Conservation (phyloP, 2,797 vertebrate species). For the Sphenopsis melanotis region DNA sequence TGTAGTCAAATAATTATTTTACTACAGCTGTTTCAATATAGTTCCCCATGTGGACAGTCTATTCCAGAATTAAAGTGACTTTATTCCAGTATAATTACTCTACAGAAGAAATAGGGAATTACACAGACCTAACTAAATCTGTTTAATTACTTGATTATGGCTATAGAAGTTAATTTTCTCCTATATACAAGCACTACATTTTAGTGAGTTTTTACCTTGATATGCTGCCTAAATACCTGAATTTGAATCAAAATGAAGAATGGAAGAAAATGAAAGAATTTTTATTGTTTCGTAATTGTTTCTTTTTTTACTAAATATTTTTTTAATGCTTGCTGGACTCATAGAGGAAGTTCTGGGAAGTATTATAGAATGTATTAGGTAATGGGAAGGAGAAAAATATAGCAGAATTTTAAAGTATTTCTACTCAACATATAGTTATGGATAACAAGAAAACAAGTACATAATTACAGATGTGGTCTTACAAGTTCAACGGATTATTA, state of each 20-base stretch:
- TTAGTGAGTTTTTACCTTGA: background rate
- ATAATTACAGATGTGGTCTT: background rate
- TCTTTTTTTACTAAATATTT: background rate
- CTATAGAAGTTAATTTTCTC: background rate
- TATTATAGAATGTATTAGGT: background rate
- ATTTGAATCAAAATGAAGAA: background rate
- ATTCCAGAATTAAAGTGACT: slow-evolving; percentile 13
- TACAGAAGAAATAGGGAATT: background rate
- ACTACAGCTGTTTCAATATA: slow-evolving; percentile 27
- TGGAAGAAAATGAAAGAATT: background rate
- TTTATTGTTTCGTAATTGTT: background rate
- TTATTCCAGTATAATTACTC: slow-evolving; percentile 27
- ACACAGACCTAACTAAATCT: background rate
- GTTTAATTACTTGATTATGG: slow-evolving; percentile 11
- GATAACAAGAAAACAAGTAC: background rate
- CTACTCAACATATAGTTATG: background rate
- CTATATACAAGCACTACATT: background rate
- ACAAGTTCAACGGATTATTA: background rate
- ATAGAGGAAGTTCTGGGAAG: background rate
- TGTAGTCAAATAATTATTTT: slow-evolving; percentile 47
- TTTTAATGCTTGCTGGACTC: background rate
- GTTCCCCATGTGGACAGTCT: slow-evolving; percentile 11
- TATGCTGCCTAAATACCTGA: background rate
- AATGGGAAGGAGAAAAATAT: background rate
- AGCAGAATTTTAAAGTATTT: background rate